phyloP scores from a whole-genome alignment of 2,888 invertebrate species.

The Acanthococcus lagerstroemiae region DNA sequence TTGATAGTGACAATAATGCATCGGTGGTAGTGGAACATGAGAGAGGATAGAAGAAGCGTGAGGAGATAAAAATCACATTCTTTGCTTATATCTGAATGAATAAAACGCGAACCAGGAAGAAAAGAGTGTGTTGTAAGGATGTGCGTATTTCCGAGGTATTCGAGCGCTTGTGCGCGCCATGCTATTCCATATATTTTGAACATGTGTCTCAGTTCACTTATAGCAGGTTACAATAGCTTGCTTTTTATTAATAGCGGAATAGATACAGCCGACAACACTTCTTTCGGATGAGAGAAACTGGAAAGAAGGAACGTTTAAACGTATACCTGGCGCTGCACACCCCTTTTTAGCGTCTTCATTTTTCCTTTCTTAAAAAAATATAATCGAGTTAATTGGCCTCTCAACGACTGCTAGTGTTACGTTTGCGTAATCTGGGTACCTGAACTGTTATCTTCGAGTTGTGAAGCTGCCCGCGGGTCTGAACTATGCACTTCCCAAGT shows the following conservation, averaged over 20 bases:
- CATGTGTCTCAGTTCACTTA: constrained; percentile 5
- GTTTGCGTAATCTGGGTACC: constrained; percentile 10
- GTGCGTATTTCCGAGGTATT: background rate
- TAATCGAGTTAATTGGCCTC: constrained; percentile 4
- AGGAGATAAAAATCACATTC: background rate
- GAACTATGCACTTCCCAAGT: too few species aligned
- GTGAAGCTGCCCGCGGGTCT: too few species aligned
- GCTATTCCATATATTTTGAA: background rate
- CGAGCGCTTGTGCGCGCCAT: background rate
- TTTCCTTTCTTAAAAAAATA: too few species aligned
- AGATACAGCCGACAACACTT: constrained; percentile 4
- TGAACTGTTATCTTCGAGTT: too few species aligned
- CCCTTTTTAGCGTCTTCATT: background rate
- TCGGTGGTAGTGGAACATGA: background rate
- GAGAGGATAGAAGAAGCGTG: background rate
- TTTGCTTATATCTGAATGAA: background rate
- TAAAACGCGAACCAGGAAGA: background rate
- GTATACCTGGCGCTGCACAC: background rate
- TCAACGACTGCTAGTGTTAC: constrained; percentile 17
- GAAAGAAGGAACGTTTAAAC: constrained; percentile 7
- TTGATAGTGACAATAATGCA: background rate
- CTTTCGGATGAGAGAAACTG: background rate
- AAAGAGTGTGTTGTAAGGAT: background rate
- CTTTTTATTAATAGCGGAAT: constrained; percentile 17
- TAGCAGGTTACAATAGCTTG: constrained; percentile 17